Percentiles rank a stretch among this genome's conserved stretches.
Conservation (phyloP, 2,888 invertebrate species). For the Nemotelus nigrinus region DNA sequence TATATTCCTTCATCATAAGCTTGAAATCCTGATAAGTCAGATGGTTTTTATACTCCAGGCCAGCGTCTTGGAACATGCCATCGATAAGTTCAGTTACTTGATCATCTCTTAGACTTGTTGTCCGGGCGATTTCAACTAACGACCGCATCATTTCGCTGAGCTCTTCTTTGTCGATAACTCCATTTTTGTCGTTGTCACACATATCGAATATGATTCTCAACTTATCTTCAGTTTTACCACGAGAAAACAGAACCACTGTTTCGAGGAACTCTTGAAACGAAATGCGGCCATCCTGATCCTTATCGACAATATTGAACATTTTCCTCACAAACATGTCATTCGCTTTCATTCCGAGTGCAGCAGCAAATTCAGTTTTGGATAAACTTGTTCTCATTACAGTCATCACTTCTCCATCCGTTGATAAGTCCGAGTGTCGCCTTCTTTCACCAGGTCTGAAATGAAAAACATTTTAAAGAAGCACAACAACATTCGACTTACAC, state of each 20-base stretch:
- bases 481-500: neutral
- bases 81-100: conserved; percentile 92
- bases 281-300: conserved; percentile 91
- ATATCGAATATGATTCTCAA: conserved; percentile 95
- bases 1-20: conserved; percentile 96
- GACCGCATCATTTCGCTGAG: conserved; percentile 93
- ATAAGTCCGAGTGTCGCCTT: conserved; percentile 76
- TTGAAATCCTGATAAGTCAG: conserved; percentile 92
- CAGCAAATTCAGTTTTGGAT: conserved; percentile 92
- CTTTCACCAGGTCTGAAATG: conserved; percentile 80
- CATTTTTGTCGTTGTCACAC: conserved; percentile 95
- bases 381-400: conserved; percentile 93
- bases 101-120: conserved; percentile 88
- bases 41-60: conserved; percentile 88
- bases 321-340: conserved; percentile 95
- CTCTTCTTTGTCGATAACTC: conserved; percentile 93
- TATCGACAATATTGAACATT: conserved; percentile 98
- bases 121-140: conserved; percentile 90
- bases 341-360: conserved; percentile 93
- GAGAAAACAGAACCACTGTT: conserved; percentile 90
- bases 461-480: conserved; percentile 3
- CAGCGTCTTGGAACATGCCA: conserved; percentile 93
- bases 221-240: conserved; percentile 93
- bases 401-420: conserved; percentile 82
- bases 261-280: conserved; percentile 96